Conservation (phyloP, 2,797 vertebrate genomes). For the Gephyroberyx darwinii region DNA sequence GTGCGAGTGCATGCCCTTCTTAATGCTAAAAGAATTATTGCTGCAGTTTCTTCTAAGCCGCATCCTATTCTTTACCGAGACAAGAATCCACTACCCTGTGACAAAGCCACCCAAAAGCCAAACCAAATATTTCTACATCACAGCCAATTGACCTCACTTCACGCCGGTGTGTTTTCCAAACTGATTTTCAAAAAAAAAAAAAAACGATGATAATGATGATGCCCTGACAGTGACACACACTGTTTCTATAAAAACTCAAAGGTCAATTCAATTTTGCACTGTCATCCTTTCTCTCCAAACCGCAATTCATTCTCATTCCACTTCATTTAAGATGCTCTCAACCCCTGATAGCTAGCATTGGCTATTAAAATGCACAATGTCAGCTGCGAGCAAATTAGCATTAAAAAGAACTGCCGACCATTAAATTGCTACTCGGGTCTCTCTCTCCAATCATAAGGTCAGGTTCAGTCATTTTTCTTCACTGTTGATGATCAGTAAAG, state of each 20-base stretch:
- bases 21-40: background rate
- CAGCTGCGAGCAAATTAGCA: slow-evolving; percentile 38
- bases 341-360: slow-evolving; percentile 16
- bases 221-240: slow-evolving; percentile 1
- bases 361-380: slow-evolving; percentile 42
- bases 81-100: background rate
- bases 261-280: slow-evolving; percentile 4
- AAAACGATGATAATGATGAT: background rate
- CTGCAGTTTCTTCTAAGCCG: background rate
- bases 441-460: slow-evolving; percentile 45
- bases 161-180: background rate
- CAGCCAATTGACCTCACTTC: slow-evolving; percentile 4
- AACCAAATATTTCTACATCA: background rate
- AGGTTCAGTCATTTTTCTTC: slow-evolving; percentile 31
- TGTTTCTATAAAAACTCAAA: background rate
- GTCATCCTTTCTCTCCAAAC: background rate
- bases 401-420: slow-evolving; percentile 16
- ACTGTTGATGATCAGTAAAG: slow-evolving; percentile 7
- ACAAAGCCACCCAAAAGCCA: background rate
- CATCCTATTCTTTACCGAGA: background rate
- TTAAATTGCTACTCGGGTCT: background rate
- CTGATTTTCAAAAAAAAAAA: background rate
- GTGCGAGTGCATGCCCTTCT: background rate
- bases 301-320: slow-evolving; percentile 33
- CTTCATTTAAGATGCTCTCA: slow-evolving; percentile 29